Percentiles rank a stretch among this genome's conserved stretches.
Evolutionary conservation across 2,113 vertebrate species (phyloP).

Genomic region (Pelecanus crispus): DNA sequence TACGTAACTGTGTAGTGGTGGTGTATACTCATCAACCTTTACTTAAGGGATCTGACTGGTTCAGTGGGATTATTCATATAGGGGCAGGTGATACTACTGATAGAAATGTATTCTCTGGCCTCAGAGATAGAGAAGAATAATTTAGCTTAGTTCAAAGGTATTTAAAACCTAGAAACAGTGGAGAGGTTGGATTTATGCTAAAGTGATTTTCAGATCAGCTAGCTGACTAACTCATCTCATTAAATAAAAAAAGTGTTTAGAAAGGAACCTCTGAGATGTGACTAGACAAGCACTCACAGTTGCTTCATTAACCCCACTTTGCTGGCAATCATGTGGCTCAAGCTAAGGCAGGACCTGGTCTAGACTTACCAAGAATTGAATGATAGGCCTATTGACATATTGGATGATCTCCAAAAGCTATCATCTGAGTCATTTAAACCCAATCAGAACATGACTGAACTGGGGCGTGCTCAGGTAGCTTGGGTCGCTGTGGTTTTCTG

Average conservation of each 20-base stretch:
- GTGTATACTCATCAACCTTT: background rate
- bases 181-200: background rate
- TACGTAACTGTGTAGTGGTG: background rate
- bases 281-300: background rate
- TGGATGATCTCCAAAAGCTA: background rate
- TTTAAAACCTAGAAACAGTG: background rate
- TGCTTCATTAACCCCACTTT: background rate
- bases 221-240: background rate
- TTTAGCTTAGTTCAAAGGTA: background rate
- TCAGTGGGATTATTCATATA: background rate
- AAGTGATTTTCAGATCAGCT: background rate
- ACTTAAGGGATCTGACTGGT: background rate
- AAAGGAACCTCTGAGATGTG: background rate
- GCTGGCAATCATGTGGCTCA: background rate
- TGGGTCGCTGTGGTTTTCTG: background rate
- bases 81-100: background rate
- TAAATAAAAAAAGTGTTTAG: background rate
- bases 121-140: background rate
- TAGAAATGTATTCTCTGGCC: background rate
- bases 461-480: rapidly evolving
- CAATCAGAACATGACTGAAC: background rate
- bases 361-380: background rate
- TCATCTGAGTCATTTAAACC: background rate
- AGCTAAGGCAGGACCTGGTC: background rate
- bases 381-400: background rate